phyloP scores from a whole-genome alignment of 2,797 vertebrate species.

The Sebastes nivosus region DNA sequence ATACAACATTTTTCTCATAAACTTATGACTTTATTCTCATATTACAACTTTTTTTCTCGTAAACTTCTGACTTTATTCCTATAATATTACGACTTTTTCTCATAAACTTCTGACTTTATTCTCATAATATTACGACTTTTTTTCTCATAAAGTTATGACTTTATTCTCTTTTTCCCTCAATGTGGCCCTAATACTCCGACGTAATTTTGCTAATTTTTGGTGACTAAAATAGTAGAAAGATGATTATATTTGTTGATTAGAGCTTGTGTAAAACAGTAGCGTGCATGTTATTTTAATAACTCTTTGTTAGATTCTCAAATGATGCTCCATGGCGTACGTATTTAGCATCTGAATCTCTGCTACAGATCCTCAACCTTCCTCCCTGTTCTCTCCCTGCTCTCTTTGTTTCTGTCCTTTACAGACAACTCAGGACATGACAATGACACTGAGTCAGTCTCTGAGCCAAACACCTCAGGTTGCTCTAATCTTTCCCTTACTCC shows the following conservation, averaged over 20 bases:
- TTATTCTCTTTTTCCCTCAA: too few species aligned
- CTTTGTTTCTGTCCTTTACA: conserved; percentile 91
- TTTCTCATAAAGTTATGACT: too few species aligned
- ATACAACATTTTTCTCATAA: too few species aligned
- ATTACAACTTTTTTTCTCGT: too few species aligned
- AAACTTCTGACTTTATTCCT: fast-evolving
- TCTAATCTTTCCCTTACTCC: conserved; percentile 82
- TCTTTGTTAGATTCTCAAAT: conserved; percentile 28
- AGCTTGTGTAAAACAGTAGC: background rate
- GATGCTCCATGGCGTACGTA: conserved; percentile 37
- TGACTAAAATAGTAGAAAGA: background rate
- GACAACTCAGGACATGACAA: conserved; percentile 96
- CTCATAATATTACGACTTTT: too few species aligned
- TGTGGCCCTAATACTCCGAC: too few species aligned
- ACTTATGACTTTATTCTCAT: too few species aligned
- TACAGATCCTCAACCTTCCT: conserved; percentile 71
- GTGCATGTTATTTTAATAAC: conserved; percentile 32
- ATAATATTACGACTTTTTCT: too few species aligned
- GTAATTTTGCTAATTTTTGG: background rate
- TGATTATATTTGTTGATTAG: background rate
- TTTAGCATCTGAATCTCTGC: conserved; percentile 55
- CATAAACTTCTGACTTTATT: too few species aligned
- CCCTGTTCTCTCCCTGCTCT: conserved; percentile 82
- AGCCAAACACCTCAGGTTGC: conserved; percentile 92
- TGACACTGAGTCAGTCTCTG: conserved; percentile 94